Evolutionary conservation across 2,888 invertebrate species (phyloP).

Genomic region (Drosophila limbata): DNA sequence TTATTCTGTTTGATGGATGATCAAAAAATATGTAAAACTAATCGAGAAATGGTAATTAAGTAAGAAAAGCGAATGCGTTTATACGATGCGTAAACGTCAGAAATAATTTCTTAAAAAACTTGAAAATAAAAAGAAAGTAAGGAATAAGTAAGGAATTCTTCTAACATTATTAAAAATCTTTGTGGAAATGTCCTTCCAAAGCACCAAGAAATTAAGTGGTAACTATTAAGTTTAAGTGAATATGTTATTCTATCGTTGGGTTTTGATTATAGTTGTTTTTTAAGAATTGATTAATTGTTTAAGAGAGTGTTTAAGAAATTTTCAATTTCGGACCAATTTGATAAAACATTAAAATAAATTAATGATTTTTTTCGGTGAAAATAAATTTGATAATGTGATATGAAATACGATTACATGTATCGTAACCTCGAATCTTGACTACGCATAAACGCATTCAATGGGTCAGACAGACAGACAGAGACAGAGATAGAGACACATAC

Average conservation of each 20-base stretch:
- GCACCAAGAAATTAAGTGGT: no score
- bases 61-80: conserved; percentile 34
- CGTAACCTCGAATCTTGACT: conserved; percentile 8
- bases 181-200: no score
- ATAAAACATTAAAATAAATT: no score
- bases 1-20: conserved; percentile 26
- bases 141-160: not conserved
- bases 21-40: conserved; percentile 21
- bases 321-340: no score
- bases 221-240: conserved; percentile 1
- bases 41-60: conserved; percentile 9
- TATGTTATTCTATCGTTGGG: conserved; percentile 34
- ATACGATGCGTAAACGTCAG: conserved; percentile 23
- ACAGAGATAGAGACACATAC: conserved; percentile 45
- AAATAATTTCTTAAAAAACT: not conserved
- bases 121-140: not conserved
- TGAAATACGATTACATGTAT: no score
- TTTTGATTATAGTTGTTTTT: no score
- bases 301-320: no score
- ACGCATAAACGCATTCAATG: conserved; percentile 54
- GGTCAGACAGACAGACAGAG: conserved; percentile 38
- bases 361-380: no score
- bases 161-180: not conserved
- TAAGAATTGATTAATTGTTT: no score
- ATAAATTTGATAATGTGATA: no score